Evolutionary conservation across 2,888 invertebrate species (phyloP).

Genomic region (Octonoba sinensis): DNA sequence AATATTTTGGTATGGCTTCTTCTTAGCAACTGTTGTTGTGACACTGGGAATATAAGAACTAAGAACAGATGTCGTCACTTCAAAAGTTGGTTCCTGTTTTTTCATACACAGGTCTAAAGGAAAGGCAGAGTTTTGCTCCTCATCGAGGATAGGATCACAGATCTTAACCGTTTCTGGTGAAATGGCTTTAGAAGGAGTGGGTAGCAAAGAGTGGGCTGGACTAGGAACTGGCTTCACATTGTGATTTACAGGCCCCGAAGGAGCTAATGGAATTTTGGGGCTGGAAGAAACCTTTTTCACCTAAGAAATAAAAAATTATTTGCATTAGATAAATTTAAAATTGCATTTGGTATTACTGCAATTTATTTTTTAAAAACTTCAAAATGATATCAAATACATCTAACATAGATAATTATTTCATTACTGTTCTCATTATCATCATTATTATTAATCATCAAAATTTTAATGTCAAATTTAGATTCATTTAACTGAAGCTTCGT

Average conservation of each 20-base stretch:
- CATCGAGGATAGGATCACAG: conserved; percentile 34
- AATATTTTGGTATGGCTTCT: conserved; percentile 33
- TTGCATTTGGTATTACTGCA: neutral
- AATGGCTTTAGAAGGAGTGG: conserved; percentile 43
- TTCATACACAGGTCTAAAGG: conserved; percentile 65
- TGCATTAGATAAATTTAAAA: neutral
- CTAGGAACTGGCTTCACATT: conserved; percentile 62
- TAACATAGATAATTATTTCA: no score
- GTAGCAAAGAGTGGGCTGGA: conserved; percentile 59
- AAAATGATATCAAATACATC: neutral
- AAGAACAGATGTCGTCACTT: conserved; percentile 50
- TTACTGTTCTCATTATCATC: no score
- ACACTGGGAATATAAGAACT: conserved; percentile 40
- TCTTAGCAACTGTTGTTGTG: conserved; percentile 28
- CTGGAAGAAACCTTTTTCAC: conserved; percentile 10
- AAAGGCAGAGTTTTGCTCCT: conserved; percentile 57
- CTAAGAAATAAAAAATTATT: neutral
- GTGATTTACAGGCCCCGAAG: conserved; percentile 37
- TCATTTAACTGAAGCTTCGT: no score
- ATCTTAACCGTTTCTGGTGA: conserved; percentile 21
- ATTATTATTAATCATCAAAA: no score
- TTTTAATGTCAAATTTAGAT: no score
- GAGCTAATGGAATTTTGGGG: conserved; percentile 35
- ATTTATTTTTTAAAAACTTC: neutral
- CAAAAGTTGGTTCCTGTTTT: conserved; percentile 55